Evolutionary conservation across 2,888 invertebrate species (phyloP).

Genomic region (Blastobasis adustella): DNA sequence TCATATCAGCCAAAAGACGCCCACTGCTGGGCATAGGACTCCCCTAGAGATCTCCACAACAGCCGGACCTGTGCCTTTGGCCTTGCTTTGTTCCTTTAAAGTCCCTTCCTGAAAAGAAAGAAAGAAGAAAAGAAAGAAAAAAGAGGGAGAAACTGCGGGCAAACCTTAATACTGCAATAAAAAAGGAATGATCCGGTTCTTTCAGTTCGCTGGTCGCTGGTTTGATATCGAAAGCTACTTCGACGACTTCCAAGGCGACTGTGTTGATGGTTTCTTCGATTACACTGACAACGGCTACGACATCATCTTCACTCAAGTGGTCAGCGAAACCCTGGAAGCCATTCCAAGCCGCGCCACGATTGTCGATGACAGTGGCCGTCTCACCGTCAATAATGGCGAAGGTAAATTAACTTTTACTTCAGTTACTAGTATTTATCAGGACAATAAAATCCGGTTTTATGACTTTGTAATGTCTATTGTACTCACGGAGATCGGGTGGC

Average conservation of each 20-base stretch:
- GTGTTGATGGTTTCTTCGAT: constrained; percentile 8
- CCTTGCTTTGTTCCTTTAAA: too few species aligned
- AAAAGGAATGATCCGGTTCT: background rate
- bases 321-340: constrained; percentile 35
- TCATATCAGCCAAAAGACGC: too few species aligned
- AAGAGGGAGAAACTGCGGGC: too few species aligned
- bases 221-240: constrained; percentile 61
- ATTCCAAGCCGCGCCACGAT: constrained; percentile 67
- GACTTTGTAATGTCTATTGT: too few species aligned
- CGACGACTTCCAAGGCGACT: constrained; percentile 63
- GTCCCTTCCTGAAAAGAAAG: too few species aligned
- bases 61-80: too few species aligned
- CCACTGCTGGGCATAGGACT: too few species aligned
- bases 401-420: constrained; percentile 53
- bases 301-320: constrained; percentile 21
- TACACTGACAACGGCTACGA: constrained; percentile 19
- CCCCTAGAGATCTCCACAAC: too few species aligned
- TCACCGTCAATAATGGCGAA: constrained; percentile 67
- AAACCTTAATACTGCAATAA: too few species aligned
- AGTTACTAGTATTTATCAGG: background rate
- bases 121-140: too few species aligned
- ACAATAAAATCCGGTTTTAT: too few species aligned
- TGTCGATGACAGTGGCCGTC: constrained; percentile 61
- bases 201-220: constrained; percentile 72
- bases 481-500: too few species aligned